Evolutionary conservation across 2,888 invertebrate species (phyloP).

Genomic region (Heliconius charithonia): DNA sequence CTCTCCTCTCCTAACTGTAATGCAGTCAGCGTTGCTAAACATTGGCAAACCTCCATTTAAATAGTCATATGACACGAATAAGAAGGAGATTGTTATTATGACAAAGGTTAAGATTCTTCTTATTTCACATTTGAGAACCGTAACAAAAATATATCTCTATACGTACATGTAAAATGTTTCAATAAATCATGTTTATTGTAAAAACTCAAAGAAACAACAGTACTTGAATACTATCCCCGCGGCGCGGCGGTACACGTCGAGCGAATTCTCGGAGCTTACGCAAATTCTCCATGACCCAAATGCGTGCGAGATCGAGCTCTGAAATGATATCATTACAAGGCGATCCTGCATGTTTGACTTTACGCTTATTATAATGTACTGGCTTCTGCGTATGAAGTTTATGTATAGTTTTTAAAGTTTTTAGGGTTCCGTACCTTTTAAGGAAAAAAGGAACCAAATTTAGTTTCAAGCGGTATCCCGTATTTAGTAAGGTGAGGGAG

Average conservation of each 20-base stretch:
- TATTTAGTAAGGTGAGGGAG: too few species aligned
- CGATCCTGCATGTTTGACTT: conserved; percentile 35
- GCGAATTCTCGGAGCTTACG: conserved; percentile 46
- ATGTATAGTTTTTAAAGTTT: background rate
- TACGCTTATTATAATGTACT: conserved; percentile 18
- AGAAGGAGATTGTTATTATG: too few species aligned
- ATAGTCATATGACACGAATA: too few species aligned
- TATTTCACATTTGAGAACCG: background rate
- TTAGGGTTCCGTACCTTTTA: too few species aligned
- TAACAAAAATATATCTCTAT: background rate
- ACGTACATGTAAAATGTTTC: background rate
- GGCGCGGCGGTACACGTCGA: conserved; percentile 29
- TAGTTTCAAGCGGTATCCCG: too few species aligned
- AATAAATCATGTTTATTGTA: conserved; percentile 7
- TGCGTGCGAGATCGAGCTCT: conserved; percentile 45
- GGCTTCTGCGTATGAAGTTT: background rate
- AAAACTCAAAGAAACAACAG: conserved; percentile 35
- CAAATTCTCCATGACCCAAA: conserved; percentile 50
- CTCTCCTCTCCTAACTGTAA: too few species aligned
- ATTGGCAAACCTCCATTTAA: too few species aligned
- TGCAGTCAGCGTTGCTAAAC: too few species aligned
- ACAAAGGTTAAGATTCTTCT: too few species aligned
- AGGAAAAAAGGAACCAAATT: too few species aligned
- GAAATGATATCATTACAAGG: conserved; percentile 44
- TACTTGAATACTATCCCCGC: conserved; percentile 46